Evolutionary conservation across 2,797 vertebrate species (phyloP).

Genomic region (Gila robusta): DNA sequence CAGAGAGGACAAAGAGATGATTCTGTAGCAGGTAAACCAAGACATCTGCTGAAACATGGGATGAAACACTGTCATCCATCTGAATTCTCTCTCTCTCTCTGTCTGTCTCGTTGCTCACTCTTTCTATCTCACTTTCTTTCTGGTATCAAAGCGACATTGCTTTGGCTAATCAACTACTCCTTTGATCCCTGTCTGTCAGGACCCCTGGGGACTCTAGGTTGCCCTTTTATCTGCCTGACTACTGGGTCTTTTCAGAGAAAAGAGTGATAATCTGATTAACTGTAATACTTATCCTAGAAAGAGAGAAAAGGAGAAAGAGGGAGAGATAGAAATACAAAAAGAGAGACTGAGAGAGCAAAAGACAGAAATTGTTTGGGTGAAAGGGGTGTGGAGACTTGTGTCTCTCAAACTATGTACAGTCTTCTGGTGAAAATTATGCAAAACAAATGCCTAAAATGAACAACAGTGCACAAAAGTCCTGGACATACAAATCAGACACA

Average conservation of each 20-base stretch:
- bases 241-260: slow-evolving; percentile 71
- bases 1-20: slow-evolving; percentile 61
- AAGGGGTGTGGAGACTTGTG: slow-evolving; percentile 16
- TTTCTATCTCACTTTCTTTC: slow-evolving; percentile 66
- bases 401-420: background rate
- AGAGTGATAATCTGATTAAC: slow-evolving; percentile 81
- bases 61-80: slow-evolving; percentile 78
- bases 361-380: slow-evolving; percentile 19
- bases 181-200: slow-evolving; percentile 80
- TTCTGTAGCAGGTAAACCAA: slow-evolving; percentile 66
- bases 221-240: slow-evolving; percentile 79
- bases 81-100: slow-evolving; percentile 54
- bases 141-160: slow-evolving; percentile 76
- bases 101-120: slow-evolving; percentile 55
- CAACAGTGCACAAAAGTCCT: background rate
- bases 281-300: slow-evolving; percentile 77
- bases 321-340: slow-evolving; percentile 32
- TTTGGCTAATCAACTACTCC: slow-evolving; percentile 70
- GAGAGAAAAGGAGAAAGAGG: slow-evolving; percentile 29
- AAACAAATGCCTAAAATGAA: background rate
- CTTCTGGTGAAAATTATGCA: background rate
- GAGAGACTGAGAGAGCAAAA: slow-evolving; percentile 9
- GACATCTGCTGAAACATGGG: slow-evolving; percentile 74
- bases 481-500: background rate
- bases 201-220: slow-evolving; percentile 65